phyloP scores from a whole-genome alignment of 2,797 vertebrate species.

The Morelia viridis region DNA sequence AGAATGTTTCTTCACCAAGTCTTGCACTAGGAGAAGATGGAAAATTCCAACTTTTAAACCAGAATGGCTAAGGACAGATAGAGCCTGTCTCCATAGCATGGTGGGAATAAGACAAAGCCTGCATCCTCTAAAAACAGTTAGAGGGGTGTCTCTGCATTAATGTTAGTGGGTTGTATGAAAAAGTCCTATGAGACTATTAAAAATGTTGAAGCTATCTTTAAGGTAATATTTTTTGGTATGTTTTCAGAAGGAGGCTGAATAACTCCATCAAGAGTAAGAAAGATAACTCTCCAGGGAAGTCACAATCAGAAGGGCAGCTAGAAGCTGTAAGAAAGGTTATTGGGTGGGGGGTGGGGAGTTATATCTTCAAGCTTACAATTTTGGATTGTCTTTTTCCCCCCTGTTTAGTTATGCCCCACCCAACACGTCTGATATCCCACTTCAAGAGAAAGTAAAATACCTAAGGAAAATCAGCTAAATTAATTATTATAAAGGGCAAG shows the following conservation, averaged over 20 bases:
- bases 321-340: not conserved
- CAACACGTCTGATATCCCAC: not conserved
- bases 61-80: not conserved
- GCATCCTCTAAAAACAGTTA: not conserved
- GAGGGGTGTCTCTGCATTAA: not conserved
- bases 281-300: constrained; percentile 4
- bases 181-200: not conserved
- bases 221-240: not conserved
- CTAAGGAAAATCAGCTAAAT: not conserved
- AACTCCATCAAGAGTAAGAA: not conserved
- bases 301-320: not conserved
- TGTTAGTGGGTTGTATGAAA: not conserved
- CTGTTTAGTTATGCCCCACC: not conserved
- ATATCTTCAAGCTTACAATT: not conserved
- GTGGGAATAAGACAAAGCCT: not conserved
- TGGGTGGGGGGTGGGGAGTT: not conserved
- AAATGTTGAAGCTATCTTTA: not conserved
- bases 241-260: not conserved
- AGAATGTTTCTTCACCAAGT: not conserved
- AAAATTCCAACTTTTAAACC: not conserved
- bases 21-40: not conserved
- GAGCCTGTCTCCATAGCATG: not conserved
- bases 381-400: not conserved
- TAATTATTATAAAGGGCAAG: not conserved
- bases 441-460: not conserved